A percentile compares a stretch with the other conserved stretches of the same genome.
phyloP scores from a whole-genome alignment of 2,888 invertebrate genomes.

The Bimastos eiseni region DNA sequence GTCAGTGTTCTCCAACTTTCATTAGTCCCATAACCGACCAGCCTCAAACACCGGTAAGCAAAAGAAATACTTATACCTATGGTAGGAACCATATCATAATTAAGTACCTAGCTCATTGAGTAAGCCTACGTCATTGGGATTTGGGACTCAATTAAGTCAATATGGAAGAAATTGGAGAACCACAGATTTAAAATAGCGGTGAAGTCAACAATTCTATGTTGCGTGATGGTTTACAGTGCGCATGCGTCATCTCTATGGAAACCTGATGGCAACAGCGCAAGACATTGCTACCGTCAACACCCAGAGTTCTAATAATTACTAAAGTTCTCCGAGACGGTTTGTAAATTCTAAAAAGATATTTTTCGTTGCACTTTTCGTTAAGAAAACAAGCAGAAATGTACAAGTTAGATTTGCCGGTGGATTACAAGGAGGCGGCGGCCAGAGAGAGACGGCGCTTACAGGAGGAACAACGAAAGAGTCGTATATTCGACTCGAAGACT shows the following conservation, averaged over 20 bases:
- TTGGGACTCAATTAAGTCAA: no score
- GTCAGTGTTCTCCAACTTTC: no score
- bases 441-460: conserved; percentile 75
- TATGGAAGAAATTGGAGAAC: background rate
- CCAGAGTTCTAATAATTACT: background rate
- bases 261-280: background rate
- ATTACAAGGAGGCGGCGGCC: conserved; percentile 80
- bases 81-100: no score
- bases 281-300: background rate
- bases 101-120: no score
- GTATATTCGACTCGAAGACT: conserved; percentile 82
- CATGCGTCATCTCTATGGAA: conserved; percentile 5
- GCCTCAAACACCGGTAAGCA: no score
- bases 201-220: background rate
- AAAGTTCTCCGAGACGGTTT: background rate
- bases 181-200: background rate
- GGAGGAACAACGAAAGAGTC: conserved; percentile 76
- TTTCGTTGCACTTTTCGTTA: background rate
- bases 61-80: no score
- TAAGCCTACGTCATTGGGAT: no score
- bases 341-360: background rate
- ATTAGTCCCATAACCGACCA: no score
- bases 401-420: conserved; percentile 70
- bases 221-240: background rate
- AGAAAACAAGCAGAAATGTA: conserved; percentile 43